Evolutionary conservation across 2,888 invertebrate genomes (phyloP).

Genomic region (Atethmia centrago): DNA sequence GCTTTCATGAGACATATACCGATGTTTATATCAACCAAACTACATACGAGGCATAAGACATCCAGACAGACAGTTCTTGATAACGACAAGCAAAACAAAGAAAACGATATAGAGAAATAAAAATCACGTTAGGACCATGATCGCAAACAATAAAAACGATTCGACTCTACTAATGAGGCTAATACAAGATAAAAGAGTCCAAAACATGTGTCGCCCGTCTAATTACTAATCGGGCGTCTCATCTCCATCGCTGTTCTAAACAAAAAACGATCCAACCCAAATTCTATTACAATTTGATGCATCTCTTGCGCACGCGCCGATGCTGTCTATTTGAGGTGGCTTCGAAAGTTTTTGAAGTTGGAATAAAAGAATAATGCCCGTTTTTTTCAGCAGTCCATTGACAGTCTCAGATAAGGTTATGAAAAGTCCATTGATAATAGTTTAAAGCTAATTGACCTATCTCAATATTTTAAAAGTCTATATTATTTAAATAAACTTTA

Average conservation of each 20-base stretch:
- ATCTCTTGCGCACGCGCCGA: slow-evolving; percentile 81
- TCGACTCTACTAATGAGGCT: slow-evolving; percentile 80
- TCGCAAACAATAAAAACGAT: slow-evolving; percentile 76
- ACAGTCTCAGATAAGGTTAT: not conserved
- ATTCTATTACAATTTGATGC: slow-evolving; percentile 83
- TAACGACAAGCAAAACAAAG: slow-evolving; percentile 2
- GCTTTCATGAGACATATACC: not conserved
- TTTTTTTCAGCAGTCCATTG: not conserved
- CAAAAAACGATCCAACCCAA: slow-evolving; percentile 85
- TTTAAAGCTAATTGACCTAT: slow-evolving; percentile 24
- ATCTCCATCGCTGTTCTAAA: slow-evolving; percentile 78
- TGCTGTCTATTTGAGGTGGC: slow-evolving; percentile 12
- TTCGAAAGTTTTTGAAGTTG: not conserved
- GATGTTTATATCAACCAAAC: not conserved
- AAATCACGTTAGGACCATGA: slow-evolving; percentile 58
- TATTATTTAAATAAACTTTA: slow-evolving; percentile 43
- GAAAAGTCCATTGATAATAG: not conserved
- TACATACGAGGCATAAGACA: slow-evolving; percentile 2
- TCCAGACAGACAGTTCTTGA: not conserved
- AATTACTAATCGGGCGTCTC: slow-evolving; percentile 88
- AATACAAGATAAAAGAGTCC: slow-evolving; percentile 83
- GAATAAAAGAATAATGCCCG: not conserved
- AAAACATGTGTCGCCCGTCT: slow-evolving; percentile 88
- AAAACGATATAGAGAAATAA: slow-evolving; percentile 45
- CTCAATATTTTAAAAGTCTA: not conserved